Base-by-base conservation (phyloP, 2,797 vertebrate species). In the Enteromius unitaeniatus region DNA sequence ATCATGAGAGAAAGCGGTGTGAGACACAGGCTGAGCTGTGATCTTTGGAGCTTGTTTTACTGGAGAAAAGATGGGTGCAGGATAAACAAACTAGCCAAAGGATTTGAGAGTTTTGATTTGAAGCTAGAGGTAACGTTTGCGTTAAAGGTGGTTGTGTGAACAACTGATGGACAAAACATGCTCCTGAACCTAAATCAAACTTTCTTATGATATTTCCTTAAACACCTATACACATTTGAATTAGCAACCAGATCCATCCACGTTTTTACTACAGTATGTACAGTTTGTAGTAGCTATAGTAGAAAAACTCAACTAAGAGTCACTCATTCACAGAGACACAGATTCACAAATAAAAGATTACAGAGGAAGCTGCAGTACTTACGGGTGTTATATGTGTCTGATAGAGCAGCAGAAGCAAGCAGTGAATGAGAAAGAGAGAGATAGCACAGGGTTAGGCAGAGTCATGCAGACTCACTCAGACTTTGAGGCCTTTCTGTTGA, bases 21-120 rank as follows among this genome's bases (percentile, higher is more conserved):
- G 83, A 0, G 94, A 93, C 6, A 4, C 1, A 0, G 94, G 89
- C 62, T 83, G 82, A 14, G 6, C 15, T 0, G 45, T 90, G 84
- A 95, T 89, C 6, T 89, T 53, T 0, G 95, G 95, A 40, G 93
- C 94, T 85, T 92, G 84, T 1, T 82, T 87, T 26, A 93, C 94
- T 95, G 84, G 45, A 77, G 15, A 17, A 64, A 64, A 64, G 13
- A 64, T 31, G 58, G 26, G 26, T 28, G 58, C 13, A 28, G 23
- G 77, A 91, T 0, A 74, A 19, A 31, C 26, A 64, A 23, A 13
- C 23, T 10, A 23, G 9, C 10, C n/a, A 11, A 4, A 4, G 23
- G 14, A 26, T 47, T 17, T 17, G 23, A 28, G 28, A 9, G 42
- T 49, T 45, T 70, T 45, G 69, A 49, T 4, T 51, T 62, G 11